Percentiles rank a stretch among this genome's conserved stretches.
Evolutionary conservation across 2,113 vertebrate genomes (phyloP).

Genomic region (Vidua chalybeata): DNA sequence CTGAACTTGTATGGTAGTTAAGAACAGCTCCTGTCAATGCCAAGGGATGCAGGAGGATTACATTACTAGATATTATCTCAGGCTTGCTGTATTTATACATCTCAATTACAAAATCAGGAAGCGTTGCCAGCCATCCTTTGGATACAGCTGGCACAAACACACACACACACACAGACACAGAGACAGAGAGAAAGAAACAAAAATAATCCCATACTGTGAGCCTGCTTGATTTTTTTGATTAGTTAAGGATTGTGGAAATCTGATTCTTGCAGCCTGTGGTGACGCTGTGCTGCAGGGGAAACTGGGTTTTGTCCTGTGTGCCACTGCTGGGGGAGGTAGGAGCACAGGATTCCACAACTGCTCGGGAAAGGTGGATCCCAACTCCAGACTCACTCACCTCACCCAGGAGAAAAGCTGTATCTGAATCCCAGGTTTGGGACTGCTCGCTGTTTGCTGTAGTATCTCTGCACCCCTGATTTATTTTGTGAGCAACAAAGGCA

Average conservation of each 20-base stretch:
- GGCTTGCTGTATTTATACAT: slow-evolving; percentile 17
- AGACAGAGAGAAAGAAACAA: not conserved
- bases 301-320: not conserved
- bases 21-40: slow-evolving; percentile 18
- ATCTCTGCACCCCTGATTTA: not conserved
- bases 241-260: not conserved
- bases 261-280: not conserved
- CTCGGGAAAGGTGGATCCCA: not conserved
- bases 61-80: slow-evolving; percentile 32
- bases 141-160: slow-evolving; percentile 15
- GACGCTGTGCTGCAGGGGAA: not conserved
- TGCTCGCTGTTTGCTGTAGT: not conserved
- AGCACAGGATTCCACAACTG: not conserved
- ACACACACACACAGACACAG: not conserved
- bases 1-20: slow-evolving; percentile 23
- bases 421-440: not conserved
- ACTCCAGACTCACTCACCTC: not conserved
- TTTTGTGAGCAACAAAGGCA: not conserved
- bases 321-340: not conserved
- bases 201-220: not conserved
- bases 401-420: not conserved
- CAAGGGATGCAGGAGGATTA: slow-evolving; percentile 31
- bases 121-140: slow-evolving; percentile 8
- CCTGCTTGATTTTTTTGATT: not conserved
- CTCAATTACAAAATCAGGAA: slow-evolving; percentile 42